These are phyloP conservation scores for Coronaproctus castanopsis DNA, from an alignment of 2,888 invertebrate species.

Conservation along the genomic window DNA sequence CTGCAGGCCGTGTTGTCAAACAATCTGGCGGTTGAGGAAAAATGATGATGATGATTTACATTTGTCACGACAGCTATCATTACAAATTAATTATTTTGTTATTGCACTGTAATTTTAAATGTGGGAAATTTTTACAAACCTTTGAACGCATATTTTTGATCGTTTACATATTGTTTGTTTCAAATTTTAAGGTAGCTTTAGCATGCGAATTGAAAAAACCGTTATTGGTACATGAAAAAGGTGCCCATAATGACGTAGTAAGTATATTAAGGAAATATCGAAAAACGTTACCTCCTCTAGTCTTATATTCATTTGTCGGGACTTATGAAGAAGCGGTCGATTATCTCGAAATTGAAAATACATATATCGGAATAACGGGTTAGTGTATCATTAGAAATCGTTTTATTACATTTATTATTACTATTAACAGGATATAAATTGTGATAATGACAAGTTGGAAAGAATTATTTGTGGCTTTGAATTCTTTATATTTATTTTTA, in stretches of 20 bases:
- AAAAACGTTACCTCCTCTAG: slow-evolving; percentile 49
- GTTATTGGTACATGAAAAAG: slow-evolving; percentile 74
- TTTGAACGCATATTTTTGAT: no score
- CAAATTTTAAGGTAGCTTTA: slow-evolving; percentile 45
- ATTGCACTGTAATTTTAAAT: no score
- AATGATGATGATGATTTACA: no score
- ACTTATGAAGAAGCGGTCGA: slow-evolving; percentile 59
- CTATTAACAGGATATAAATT: no score
- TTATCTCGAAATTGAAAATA: slow-evolving; percentile 49
- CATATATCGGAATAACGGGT: slow-evolving; percentile 22
- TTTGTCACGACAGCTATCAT: no score
- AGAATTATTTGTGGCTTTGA: background rate
- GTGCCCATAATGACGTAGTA: slow-evolving; percentile 68
- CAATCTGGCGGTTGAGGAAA: no score
- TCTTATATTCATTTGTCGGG: slow-evolving; percentile 83
- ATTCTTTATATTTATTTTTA: background rate
- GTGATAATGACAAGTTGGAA: no score
- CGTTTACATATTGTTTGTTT: no score
- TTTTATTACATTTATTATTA: no score
- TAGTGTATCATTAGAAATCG: background rate
- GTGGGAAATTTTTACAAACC: no score
- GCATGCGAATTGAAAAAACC: slow-evolving; percentile 74
- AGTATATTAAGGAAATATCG: slow-evolving; percentile 40
- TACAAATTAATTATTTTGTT: no score
- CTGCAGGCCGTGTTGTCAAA: no score